Evolutionary conservation across 1,140 invertebrate species (phyloP), one percentile per base, ranked within the genome.

Genomic region (Bombus fervidus): DNA sequence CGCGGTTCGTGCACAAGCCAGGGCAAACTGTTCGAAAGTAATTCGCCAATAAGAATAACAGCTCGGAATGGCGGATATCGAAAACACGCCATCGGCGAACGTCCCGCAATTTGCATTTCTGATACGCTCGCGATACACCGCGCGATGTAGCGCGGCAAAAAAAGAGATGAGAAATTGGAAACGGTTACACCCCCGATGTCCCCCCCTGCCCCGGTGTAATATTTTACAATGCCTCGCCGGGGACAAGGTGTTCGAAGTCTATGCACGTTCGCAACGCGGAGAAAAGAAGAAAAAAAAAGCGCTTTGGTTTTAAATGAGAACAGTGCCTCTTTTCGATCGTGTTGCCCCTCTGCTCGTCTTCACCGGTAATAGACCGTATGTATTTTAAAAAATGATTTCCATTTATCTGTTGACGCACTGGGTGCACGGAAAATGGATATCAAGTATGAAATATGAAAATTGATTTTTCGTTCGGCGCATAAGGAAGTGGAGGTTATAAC

Each of bases 1-100:
- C 39, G 71, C 5, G 18, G 39, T 10, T 6, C 37, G 22, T 12
- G 69, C 13, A 37, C 3, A 37, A 28, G 31, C 10, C 22, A 25
- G 13, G 25, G 53, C 71, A 64, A 75, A 75, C 71, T 37, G 82
- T 47, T 72, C 53, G 76, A 71, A 64, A 85, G 77, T 85, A 79
- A 85, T 85, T 79, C 68, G 57, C 83, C 83, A 79, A 85, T 85
- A 80, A 85, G 68, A 85, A 85, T 62, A 80, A 73, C 68, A 80
- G 34, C 18, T 59, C 76, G 68, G 68, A 71, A 31, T 57, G 22
- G 53, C 39, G 66, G 47, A 72, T 85, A 85, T 85, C 83, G 83
- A 85, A 72, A 72, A 80, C 53, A 72, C 83, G 66, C 47, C 66
- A 73, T 59, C 76, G 43, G 75, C 83, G 83, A 47, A 31, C 39